Conservation (phyloP, 23 tunicate species). For the Botrylloides violaceus region DNA sequence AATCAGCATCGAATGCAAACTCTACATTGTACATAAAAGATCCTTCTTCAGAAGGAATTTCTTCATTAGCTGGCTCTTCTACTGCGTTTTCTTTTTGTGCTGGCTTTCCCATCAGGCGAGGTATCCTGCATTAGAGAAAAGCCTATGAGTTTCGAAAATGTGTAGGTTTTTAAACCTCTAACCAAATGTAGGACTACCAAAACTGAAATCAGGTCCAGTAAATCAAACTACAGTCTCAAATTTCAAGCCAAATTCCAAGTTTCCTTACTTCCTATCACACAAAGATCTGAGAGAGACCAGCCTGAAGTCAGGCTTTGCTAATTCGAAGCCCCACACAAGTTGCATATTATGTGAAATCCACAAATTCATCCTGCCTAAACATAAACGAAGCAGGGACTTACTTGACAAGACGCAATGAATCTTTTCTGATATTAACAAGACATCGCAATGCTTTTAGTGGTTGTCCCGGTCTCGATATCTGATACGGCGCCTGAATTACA, state of each 20-base stretch:
- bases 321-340: no score
- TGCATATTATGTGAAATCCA: no score
- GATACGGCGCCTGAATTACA: slow-evolving; percentile 62
- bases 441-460: slow-evolving; percentile 85
- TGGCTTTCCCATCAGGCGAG: background rate
- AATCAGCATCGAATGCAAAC: slow-evolving; percentile 87
- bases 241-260: no score
- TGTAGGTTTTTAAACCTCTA: background rate
- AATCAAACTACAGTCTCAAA: no score
- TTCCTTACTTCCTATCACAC: no score
- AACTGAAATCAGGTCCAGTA: no score
- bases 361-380: no score
- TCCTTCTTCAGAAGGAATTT: slow-evolving; percentile 8
- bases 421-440: slow-evolving; percentile 80
- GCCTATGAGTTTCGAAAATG: background rate
- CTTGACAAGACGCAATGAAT: slow-evolving; percentile 81
- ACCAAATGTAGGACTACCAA: no score
- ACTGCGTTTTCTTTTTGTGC: background rate
- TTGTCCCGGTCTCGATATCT: slow-evolving; percentile 31
- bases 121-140: background rate
- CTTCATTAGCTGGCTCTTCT: background rate
- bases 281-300: no score
- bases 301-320: no score
- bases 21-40: slow-evolving; percentile 56
- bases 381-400: slow-evolving; percentile 3